Evolutionary conservation across 92 coral and sea anemone species (phyloP), one percentile per base, ranked within the genome.

Genomic region (Siderastrea siderea): DNA sequence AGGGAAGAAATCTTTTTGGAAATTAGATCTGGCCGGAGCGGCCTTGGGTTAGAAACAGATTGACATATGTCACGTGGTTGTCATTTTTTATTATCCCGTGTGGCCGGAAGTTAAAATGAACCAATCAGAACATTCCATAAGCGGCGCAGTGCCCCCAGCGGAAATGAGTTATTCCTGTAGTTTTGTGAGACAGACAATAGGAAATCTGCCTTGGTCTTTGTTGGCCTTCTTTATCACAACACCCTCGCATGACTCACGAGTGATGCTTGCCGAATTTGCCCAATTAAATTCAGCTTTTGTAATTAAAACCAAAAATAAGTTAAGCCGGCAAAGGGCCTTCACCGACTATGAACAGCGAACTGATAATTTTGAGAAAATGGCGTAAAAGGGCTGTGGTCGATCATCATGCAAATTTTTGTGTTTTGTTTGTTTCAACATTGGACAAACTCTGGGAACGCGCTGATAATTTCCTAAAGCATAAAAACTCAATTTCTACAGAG

Each of bases 11-110:
- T 66, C 74, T 58, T 16, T 44, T 59, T 59, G 75, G 83, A 85
- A 85, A 75, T 65, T 62, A 45, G 62, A 76, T 64, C 83, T 26
- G 51, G 3, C 44, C 80, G 52, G 48, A 75, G 80, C 80, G 63
- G 8, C 11, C 13, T 73, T 74, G 71, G 87, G 51, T 58, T 45
- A 64, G 55, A 85, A 80, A 88, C 46, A 44, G 79, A 74, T 80
- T 77, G 88, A 62, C 61, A 49, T 63, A 26, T 61, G 71, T 93
- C 95, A 93, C 93, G 95, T 93, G 95, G 81, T 80, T 85, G 87
- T 84, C 94, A 88, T 88, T 92, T 90, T 88, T 84, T 79, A 88
- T 92, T 84, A 88, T 82, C 67, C 84, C 70, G 44, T 43, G 77
- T 66, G 88, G 82, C 91, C 88, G 88, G 93, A 91, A 91, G 93